Evolutionary conservation across 2,888 invertebrate species (phyloP).

Genomic region (Machimus rusticus): DNA sequence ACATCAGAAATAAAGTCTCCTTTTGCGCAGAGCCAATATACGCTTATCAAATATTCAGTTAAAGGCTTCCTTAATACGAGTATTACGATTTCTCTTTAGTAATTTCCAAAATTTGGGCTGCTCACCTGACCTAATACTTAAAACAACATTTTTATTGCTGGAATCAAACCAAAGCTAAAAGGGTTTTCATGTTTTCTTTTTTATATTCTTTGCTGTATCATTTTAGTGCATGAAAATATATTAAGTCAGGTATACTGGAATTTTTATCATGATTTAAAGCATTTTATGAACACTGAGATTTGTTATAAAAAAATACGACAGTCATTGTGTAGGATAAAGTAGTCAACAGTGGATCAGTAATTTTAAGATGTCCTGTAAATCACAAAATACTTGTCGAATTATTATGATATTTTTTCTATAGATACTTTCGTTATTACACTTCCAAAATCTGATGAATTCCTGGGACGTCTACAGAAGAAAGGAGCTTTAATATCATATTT

Average conservation of each 20-base stretch:
- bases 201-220: background rate
- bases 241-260: background rate
- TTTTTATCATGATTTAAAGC: background rate
- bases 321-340: too few relatives aligned
- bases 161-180: background rate
- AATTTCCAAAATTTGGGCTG: background rate
- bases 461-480: too few relatives aligned
- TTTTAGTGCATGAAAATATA: too few relatives aligned
- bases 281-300: background rate
- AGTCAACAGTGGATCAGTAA: too few relatives aligned
- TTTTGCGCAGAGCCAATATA: background rate
- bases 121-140: background rate
- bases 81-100: background rate
- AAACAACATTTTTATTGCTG: background rate
- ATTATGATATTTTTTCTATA: too few relatives aligned
- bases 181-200: background rate
- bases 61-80: background rate
- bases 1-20: background rate
- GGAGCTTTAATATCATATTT: too few relatives aligned
- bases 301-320: background rate
- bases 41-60: background rate
- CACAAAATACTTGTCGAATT: too few relatives aligned
- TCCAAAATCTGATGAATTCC: too few relatives aligned
- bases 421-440: too few relatives aligned
- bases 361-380: too few relatives aligned